A percentile compares a stretch with the other conserved stretches of the same genome.
These are phyloP conservation scores for Desmophyllum pertusum DNA, from an alignment of 92 coral and sea anemone species.

Conservation along the genomic window DNA sequence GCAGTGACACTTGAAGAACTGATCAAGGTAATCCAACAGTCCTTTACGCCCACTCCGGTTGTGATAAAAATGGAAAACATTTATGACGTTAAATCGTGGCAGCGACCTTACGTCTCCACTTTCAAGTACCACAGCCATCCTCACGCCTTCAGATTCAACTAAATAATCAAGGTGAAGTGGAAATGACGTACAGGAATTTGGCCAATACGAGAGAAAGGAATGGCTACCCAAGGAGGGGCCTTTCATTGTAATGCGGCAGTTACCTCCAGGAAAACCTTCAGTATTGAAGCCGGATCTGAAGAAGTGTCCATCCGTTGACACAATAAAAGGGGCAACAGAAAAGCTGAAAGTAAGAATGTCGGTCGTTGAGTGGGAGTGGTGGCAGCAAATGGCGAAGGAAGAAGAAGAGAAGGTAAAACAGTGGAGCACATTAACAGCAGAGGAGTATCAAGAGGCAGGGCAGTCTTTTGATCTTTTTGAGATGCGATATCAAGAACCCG, in stretches of 20 bases:
- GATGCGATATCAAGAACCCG: conserved; percentile 24
- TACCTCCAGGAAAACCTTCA: conserved; percentile 26
- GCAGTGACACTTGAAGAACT: conserved; percentile 40
- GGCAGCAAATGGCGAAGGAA: conserved; percentile 10
- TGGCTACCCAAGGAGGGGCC: conserved; percentile 49
- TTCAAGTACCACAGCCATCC: conserved; percentile 58
- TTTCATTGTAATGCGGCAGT: not conserved
- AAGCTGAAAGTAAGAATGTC: conserved; percentile 45
- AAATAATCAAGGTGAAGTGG: conserved; percentile 53
- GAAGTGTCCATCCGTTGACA: conserved; percentile 43
- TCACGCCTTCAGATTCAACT: conserved; percentile 62
- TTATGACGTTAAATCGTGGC: conserved; percentile 57
- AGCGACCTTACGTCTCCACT: conserved; percentile 42
- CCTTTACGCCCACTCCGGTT: conserved; percentile 39
- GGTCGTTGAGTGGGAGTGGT: conserved; percentile 15
- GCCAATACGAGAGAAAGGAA: conserved; percentile 50
- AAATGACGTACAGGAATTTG: conserved; percentile 60
- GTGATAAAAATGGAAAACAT: conserved; percentile 44
- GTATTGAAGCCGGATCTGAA: conserved; percentile 35
- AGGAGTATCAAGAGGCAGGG: conserved; percentile 29
- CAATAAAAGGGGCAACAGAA: not conserved
- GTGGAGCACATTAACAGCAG: conserved; percentile 19
- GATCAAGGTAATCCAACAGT: conserved; percentile 22
- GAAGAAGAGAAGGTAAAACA: conserved; percentile 9
- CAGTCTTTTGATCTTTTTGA: conserved; percentile 18